Conservation (phyloP, 2,113 vertebrate species). For the Pelecanus crispus region DNA sequence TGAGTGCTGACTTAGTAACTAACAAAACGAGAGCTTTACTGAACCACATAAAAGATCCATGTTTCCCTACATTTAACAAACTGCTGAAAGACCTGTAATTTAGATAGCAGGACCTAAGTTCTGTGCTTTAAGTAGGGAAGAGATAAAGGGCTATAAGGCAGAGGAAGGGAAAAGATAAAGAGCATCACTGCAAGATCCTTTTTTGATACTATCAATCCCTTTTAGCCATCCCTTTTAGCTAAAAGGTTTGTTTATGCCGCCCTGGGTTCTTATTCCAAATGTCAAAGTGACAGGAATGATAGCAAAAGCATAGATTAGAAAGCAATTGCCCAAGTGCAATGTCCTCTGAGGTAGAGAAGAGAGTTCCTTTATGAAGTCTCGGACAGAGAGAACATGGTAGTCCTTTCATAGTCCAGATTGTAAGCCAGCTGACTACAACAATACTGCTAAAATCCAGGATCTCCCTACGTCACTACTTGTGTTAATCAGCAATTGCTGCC, state of each 20-base stretch:
- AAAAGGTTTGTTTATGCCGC: constrained; percentile 28
- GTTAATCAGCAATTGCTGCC: not conserved
- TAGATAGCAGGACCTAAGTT: constrained; percentile 10
- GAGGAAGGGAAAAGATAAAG: constrained; percentile 20
- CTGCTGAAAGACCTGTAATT: constrained; percentile 27
- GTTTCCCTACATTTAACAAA: constrained; percentile 8
- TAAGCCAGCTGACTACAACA: not conserved
- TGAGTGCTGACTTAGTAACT: not conserved
- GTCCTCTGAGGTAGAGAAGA: not conserved
- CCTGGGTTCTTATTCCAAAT: constrained; percentile 9
- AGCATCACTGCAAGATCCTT: not conserved
- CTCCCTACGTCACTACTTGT: not conserved
- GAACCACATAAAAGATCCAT: constrained; percentile 10
- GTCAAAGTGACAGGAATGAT: not conserved
- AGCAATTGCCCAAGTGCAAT: not conserved
- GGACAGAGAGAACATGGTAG: not conserved
- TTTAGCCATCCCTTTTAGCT: constrained; percentile 12
- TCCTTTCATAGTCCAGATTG: not conserved
- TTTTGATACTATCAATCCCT: constrained; percentile 28
- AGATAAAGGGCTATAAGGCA: constrained; percentile 27
- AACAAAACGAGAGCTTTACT: constrained; percentile 5
- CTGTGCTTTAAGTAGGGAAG: not conserved
- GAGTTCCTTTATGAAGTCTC: not conserved
- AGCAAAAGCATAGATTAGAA: constrained; percentile 29
- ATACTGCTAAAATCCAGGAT: not conserved